phyloP scores from a whole-genome alignment of 2,888 invertebrate genomes.

The Aplocera efformata region DNA sequence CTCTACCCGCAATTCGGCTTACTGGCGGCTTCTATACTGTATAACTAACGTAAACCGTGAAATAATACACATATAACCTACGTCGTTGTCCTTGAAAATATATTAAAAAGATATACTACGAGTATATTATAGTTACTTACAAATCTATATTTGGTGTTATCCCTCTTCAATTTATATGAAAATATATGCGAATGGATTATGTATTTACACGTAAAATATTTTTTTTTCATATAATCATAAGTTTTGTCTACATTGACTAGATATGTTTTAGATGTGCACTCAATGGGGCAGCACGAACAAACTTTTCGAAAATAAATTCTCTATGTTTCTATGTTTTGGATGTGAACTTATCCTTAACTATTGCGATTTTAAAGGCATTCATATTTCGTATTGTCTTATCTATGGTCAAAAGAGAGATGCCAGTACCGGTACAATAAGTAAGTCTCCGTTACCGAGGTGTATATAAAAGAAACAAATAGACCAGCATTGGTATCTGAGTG shows the following conservation, averaged over 20 bases:
- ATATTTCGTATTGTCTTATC: constrained; percentile 79
- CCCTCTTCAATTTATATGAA: constrained; percentile 39
- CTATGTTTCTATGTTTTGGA: constrained; percentile 47
- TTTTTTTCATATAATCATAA: constrained; percentile 33
- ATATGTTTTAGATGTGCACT: constrained; percentile 77
- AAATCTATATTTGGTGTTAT: constrained; percentile 44
- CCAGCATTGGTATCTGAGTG: not conserved
- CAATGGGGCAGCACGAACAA: constrained; percentile 54
- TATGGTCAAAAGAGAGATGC: constrained; percentile 65
- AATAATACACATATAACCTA: constrained; percentile 6
- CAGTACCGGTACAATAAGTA: constrained; percentile 34
- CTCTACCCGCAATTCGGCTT: constrained; percentile 6
- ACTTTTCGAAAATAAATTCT: constrained; percentile 70
- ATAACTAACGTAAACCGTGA: constrained; percentile 5
- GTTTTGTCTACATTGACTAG: constrained; percentile 74
- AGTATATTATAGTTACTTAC: constrained; percentile 37
- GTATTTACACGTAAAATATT: constrained; percentile 54
- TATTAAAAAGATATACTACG: constrained; percentile 33
- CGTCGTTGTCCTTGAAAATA: constrained; percentile 23
- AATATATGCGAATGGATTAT: constrained; percentile 74
- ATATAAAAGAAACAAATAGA: too few species aligned
- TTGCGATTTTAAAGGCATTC: constrained; percentile 74
- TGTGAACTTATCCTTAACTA: constrained; percentile 70
- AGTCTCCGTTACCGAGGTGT: not conserved
- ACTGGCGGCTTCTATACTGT: not conserved